phyloP scores from a whole-genome alignment of 2,888 invertebrate genomes.

The Dasysyrphus albostriatus region DNA sequence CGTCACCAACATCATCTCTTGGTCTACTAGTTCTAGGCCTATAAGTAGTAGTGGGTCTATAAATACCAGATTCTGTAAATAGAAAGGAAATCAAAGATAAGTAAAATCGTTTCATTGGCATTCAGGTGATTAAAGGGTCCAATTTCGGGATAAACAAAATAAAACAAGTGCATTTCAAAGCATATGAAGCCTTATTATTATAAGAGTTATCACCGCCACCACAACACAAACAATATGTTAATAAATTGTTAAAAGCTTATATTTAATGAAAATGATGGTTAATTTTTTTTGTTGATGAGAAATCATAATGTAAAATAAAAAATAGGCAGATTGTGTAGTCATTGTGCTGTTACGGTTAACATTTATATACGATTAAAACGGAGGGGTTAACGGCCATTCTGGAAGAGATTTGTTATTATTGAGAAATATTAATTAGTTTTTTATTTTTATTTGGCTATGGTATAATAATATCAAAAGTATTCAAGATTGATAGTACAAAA shows the following conservation, averaged over 20 bases:
- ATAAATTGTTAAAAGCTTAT: constrained; percentile 47
- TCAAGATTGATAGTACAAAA: constrained; percentile 6
- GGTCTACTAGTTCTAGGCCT: constrained; percentile 27
- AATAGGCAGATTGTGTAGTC: constrained; percentile 64
- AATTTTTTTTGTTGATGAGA: constrained; percentile 25
- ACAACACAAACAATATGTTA: constrained; percentile 47
- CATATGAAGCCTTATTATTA: constrained; percentile 58
- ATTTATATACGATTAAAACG: constrained; percentile 74
- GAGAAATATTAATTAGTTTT: constrained; percentile 60
- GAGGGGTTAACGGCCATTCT: constrained; percentile 74
- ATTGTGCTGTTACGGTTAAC: constrained; percentile 75
- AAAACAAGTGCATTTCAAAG: constrained; percentile 53
- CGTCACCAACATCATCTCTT: constrained; percentile 38
- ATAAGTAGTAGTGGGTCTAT: constrained; percentile 23
- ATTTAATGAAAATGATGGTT: constrained; percentile 59
- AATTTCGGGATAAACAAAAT: constrained; percentile 31
- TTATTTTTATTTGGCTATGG: constrained; percentile 56
- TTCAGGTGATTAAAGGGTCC: neutral
- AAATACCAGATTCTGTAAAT: constrained; percentile 66
- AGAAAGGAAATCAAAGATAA: constrained; percentile 25
- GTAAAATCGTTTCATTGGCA: neutral
- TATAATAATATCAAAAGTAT: constrained; percentile 10
- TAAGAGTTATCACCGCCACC: constrained; percentile 43
- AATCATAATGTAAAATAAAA: constrained; percentile 37
- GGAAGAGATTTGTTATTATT: constrained; percentile 74